A percentile compares a stretch with the other conserved stretches of the same genome.
These are phyloP conservation scores for Aspidiotus rigidus DNA, from an alignment of 2,888 invertebrate genomes.

Conservation along the genomic window DNA sequence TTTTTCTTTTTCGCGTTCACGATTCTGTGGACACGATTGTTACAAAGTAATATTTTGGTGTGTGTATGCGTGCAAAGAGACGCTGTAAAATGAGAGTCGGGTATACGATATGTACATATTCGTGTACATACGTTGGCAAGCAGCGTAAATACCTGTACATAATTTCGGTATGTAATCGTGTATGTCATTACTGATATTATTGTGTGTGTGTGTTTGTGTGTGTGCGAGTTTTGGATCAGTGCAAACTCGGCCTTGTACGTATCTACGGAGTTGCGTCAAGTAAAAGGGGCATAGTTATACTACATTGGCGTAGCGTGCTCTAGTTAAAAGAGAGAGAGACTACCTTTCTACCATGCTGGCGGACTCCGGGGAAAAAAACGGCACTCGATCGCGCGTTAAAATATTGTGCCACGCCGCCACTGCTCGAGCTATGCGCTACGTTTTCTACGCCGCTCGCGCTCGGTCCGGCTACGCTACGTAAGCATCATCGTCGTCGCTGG, in stretches of 20 bases:
- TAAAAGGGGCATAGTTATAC: not conserved
- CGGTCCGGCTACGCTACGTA: not conserved
- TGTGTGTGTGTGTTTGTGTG: not conserved
- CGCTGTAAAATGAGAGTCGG: too few relatives aligned
- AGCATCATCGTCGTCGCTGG: too few relatives aligned
- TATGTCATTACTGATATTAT: not conserved
- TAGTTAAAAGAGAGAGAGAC: not conserved
- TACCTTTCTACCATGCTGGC: too few relatives aligned
- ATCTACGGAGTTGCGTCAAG: not conserved
- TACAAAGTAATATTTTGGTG: too few relatives aligned
- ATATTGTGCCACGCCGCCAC: too few relatives aligned
- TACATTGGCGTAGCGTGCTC: conserved; percentile 1
- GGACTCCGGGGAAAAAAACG: too few relatives aligned
- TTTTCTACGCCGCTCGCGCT: not conserved
- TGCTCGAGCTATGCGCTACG: not conserved
- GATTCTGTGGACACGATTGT: too few relatives aligned
- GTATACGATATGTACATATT: not conserved
- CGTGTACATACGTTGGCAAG: not conserved
- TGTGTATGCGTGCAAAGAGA: too few relatives aligned
- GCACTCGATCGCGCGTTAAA: too few relatives aligned
- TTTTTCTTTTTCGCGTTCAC: too few relatives aligned
- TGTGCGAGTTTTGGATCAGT: conserved; percentile 1
- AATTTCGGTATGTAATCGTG: not conserved
- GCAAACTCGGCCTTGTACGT: not conserved
- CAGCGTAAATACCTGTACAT: not conserved